A percentile compares a stretch with the other conserved stretches of the same genome.
These are phyloP conservation scores for Zaprionus capensis DNA, from an alignment of 1,140 invertebrate species.

Conservation along the genomic window DNA sequence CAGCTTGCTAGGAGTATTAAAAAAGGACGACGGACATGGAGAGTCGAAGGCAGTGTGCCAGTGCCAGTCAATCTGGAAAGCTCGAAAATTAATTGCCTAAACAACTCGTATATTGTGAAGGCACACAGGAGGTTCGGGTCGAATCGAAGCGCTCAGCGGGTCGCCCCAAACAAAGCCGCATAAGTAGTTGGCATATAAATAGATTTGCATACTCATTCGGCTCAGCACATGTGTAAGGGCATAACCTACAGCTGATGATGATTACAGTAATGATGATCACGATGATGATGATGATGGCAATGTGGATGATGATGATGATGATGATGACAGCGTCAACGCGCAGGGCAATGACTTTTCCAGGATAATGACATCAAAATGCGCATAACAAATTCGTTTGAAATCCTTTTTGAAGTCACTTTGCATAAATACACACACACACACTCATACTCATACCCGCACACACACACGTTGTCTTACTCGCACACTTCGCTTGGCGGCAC, in stretches of 20 bases:
- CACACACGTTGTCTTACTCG: background rate
- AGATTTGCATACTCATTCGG: conserved; percentile 58
- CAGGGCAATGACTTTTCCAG: conserved; percentile 68
- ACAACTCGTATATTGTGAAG: conserved; percentile 40
- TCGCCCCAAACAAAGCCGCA: conserved; percentile 52
- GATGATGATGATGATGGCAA: background rate
- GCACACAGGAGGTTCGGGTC: conserved; percentile 7
- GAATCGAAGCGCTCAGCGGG: conserved; percentile 17
- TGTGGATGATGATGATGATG: conserved; percentile 9
- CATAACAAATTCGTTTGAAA: conserved; percentile 75
- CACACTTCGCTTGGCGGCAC: background rate
- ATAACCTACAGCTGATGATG: conserved; percentile 22
- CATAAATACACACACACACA: conserved; percentile 42
- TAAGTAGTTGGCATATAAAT: conserved; percentile 68
- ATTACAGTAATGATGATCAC: background rate
- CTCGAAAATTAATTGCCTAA: conserved; percentile 66
- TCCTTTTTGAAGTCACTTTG: conserved; percentile 68
- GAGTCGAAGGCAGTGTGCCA: background rate
- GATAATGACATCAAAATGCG: conserved; percentile 74
- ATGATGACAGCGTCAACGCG: conserved; percentile 32
- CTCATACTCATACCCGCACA: conserved; percentile 1
- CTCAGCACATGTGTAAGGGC: conserved; percentile 24
- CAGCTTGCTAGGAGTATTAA: conserved; percentile 36
- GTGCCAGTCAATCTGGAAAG: conserved; percentile 51
- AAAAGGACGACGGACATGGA: background rate